Base-by-base conservation (phyloP, 2,888 invertebrate genomes). In the Temnothorax rugatulus region DNA sequence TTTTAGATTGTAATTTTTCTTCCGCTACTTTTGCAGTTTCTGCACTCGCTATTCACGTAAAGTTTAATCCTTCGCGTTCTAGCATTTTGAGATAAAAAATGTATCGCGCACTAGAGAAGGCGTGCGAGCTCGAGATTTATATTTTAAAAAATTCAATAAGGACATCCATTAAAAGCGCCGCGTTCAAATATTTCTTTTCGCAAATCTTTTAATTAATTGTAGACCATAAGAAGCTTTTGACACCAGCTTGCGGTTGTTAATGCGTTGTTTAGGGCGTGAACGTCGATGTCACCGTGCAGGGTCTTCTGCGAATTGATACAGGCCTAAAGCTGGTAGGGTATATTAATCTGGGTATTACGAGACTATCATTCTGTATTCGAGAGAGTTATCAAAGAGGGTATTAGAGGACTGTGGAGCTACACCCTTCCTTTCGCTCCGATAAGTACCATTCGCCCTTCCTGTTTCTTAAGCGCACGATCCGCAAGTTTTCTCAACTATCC, bases 311-410 rank as follows among this genome's bases (percentile, higher is more conserved):
- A 93, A 93, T 91, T 91, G 91, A 90, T 91, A 89, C 87, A 90
- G 88, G 86, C 89, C 88, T 86, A 84, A 89, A 89, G 89, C 89
- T 88, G 88, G 84, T 87, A 90, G 90, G 88, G 91, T 88, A 89
- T 91, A 92, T 91, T 93, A 93, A 93, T 93, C 91, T 90, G 63
- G 90, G 91, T 87, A 93, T 93, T 93, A 93, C 90, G 86, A 90
- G 89, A 76, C 90, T 74, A 69, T 52, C 79, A 85, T 77, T 86
- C 69, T 82, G 85, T 69, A 83, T 68, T 63, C 44, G 77, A 83
- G 77, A 54, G 69, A 77, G 81, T 88, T 88, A 89, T 90, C 89
- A 88, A 86, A 88, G 87, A 64, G 82, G 69, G 86, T 82, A 90
- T 86, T 90, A 87, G 76, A 76, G 82, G 59, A 57, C 63, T 79